Conservation (phyloP, 2,888 invertebrate species). For the Halocaridina rubra region DNA sequence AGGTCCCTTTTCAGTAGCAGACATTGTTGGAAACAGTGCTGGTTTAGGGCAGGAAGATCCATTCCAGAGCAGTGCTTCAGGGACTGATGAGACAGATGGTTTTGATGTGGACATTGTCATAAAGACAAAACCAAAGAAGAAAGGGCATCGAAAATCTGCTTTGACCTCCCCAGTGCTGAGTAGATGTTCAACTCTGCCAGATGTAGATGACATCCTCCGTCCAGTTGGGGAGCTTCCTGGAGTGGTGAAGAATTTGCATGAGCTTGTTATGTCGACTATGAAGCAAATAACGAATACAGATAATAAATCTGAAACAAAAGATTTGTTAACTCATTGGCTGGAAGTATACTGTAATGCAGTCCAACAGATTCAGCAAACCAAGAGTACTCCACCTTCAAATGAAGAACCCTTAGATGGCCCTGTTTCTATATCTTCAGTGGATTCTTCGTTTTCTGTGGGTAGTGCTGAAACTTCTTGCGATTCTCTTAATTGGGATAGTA, state of each 20-base stretch:
- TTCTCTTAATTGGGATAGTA: slow-evolving; percentile 40
- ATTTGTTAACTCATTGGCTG: slow-evolving; percentile 30
- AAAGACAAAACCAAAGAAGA: slow-evolving; percentile 24
- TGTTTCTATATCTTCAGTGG: slow-evolving; percentile 39
- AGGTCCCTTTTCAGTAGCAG: neutral
- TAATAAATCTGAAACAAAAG: slow-evolving; percentile 1
- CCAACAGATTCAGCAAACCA: slow-evolving; percentile 15
- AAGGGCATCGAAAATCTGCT: neutral
- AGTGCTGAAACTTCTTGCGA: slow-evolving; percentile 38
- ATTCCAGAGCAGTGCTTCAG: neutral
- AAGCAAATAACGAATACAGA: slow-evolving; percentile 7
- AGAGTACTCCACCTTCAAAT: slow-evolving; percentile 11
- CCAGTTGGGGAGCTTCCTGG: slow-evolving; percentile 26
- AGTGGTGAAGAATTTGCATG: slow-evolving; percentile 33
- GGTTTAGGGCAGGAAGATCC: slow-evolving; percentile 1
- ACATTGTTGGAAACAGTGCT: neutral
- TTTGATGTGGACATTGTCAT: slow-evolving; percentile 26
- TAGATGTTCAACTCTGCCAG: neutral
- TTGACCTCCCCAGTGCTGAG: neutral
- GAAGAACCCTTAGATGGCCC: slow-evolving; percentile 32
- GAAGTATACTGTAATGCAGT: slow-evolving; percentile 25
- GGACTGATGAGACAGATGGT: slow-evolving; percentile 13
- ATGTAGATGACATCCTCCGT: neutral
- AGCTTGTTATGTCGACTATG: slow-evolving; percentile 27
- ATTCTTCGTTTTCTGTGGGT: slow-evolving; percentile 19